phyloP scores from a whole-genome alignment of 2,888 invertebrate species.

The Incurvaria masculella region DNA sequence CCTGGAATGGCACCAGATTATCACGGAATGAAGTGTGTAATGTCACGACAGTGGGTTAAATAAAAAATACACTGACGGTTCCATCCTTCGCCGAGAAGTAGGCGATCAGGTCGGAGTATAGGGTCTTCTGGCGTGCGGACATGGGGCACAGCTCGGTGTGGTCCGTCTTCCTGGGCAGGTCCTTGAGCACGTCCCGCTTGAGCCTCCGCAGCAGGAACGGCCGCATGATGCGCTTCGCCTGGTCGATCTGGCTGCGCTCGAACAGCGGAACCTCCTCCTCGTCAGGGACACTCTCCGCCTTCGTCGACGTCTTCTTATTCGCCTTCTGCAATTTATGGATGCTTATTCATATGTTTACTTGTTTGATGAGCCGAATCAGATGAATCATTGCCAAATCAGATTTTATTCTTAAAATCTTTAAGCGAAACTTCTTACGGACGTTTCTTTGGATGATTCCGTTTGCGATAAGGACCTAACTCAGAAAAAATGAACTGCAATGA shows the following conservation, averaged over 20 bases:
- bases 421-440: too few relatives aligned
- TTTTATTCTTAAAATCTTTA: too few relatives aligned
- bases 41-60: too few relatives aligned
- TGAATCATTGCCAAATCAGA: too few relatives aligned
- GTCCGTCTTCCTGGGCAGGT: constrained; percentile 82
- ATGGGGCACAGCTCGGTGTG: constrained; percentile 61
- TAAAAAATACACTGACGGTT: constrained; percentile 43
- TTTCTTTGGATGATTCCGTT: too few relatives aligned
- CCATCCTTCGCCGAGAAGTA: constrained; percentile 63
- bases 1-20: too few relatives aligned
- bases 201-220: constrained; percentile 90
- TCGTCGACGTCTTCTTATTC: constrained; percentile 43
- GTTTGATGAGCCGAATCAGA: too few relatives aligned
- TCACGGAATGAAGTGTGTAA: too few relatives aligned
- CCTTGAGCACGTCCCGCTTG: constrained; percentile 81
- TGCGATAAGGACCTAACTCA: too few relatives aligned
- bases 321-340: constrained; percentile 39
- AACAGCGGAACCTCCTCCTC: constrained; percentile 71
- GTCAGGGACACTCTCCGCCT: constrained; percentile 31
- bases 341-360: not conserved
- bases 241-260: constrained; percentile 84
- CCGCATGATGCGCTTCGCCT: constrained; percentile 94
- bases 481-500: too few relatives aligned
- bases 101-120: constrained; percentile 73
- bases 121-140: constrained; percentile 66